Base-by-base conservation (phyloP, 2,797 vertebrate species). In the Geotrypetes seraphini region DNA sequence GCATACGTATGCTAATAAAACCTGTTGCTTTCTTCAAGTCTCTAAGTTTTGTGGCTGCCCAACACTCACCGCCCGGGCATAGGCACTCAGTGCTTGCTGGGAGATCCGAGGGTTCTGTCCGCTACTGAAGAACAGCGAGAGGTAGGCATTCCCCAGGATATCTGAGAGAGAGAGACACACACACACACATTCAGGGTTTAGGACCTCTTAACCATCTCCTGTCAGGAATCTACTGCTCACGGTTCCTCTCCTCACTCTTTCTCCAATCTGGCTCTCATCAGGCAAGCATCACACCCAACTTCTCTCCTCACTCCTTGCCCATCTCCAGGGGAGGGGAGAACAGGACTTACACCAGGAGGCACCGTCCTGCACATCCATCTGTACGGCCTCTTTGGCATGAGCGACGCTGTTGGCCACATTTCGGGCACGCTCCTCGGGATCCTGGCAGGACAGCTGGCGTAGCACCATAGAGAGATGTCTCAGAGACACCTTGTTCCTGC, bases 401-500 rank as follows among this genome's bases (percentile, higher is more conserved):
- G 78, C 84, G 53, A 92, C 84, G 1, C 91, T 92, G 53, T 91
- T 84, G 66, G 91, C 48, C 30, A 92, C 83, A 8, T 80, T 69
- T 33, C 79, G 81, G 15, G 73, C 65, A 3, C 57, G 71, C 3
- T 86, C 79, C 5, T 83, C 71, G 2, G 70, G 50, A 2, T 33
- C 56, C 30, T 66, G 71, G 1, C 64, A 60, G 11, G 43, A 83
- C 37, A 90, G 56, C 62, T 92, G 90, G 33, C 90, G 75, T 61
- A 95, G 72, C 45, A 94, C 86, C 90, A 95, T 95, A 1, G 91
- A 95, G 26, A 95, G 68, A 57, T 86, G 92, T 26, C 88, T 83
- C 26, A 93, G 63, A 10, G 90, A 92, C 24, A 89, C 85, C 60
- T 94, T 95, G 61, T 94, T 93, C 54, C 89, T 90, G 50, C 71